Percentiles rank a stretch among this genome's conserved stretches.
These are phyloP conservation scores for Amiota communis DNA, from an alignment of 2,888 invertebrate genomes.

Conservation along the genomic window DNA sequence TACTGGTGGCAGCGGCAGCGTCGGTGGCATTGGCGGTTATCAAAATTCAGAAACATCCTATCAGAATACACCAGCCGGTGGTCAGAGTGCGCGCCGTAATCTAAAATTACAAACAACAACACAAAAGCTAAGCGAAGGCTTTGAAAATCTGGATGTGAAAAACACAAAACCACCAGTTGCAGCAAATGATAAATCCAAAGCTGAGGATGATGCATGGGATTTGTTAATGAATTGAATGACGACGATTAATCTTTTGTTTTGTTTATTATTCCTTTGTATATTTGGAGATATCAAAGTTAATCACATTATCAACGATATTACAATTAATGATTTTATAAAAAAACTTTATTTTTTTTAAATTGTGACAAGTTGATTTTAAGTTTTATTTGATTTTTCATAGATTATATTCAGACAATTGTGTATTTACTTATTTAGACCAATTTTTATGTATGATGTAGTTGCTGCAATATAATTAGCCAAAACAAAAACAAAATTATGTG, in stretches of 20 bases:
- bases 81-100: constrained; percentile 55
- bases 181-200: constrained; percentile 67
- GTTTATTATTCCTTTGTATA: too few species aligned
- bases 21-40: too few species aligned
- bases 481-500: not conserved
- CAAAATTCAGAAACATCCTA: constrained; percentile 67
- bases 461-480: constrained; percentile 7
- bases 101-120: constrained; percentile 64
- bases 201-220: constrained; percentile 78
- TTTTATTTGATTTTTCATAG: constrained; percentile 15
- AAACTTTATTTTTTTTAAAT: too few species aligned
- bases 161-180: constrained; percentile 61
- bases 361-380: too few species aligned
- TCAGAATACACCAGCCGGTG: constrained; percentile 62
- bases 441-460: constrained; percentile 50
- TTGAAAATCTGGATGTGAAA: constrained; percentile 71
- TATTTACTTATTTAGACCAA: constrained; percentile 58
- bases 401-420: constrained; percentile 33
- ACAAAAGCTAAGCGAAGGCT: constrained; percentile 67
- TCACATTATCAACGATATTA: too few species aligned
- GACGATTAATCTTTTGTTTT: too few species aligned
- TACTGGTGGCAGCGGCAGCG: too few species aligned
- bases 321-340: too few species aligned
- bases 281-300: too few species aligned
- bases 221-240: constrained; percentile 75